A percentile compares a stretch with the other conserved stretches of the same genome.
Evolutionary conservation across 2,797 vertebrate species (phyloP).

Genomic region (Chromis chromis): DNA sequence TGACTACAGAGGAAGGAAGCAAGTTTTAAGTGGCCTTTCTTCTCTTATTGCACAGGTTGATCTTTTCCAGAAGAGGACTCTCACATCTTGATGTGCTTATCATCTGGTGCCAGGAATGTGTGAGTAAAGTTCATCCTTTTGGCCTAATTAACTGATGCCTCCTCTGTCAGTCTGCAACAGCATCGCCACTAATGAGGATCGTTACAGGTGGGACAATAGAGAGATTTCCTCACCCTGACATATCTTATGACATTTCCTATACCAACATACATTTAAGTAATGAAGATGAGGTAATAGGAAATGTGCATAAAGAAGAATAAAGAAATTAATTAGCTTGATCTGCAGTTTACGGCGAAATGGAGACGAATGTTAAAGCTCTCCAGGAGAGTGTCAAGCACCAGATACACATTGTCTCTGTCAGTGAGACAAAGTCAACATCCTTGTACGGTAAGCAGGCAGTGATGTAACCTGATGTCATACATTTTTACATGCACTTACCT

Average conservation of each 20-base stretch:
- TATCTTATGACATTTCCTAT: conserved; percentile 51
- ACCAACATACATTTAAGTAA: conserved; percentile 22
- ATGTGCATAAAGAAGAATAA: background rate
- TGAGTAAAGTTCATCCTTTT: conserved; percentile 74
- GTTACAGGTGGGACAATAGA: conserved; percentile 60
- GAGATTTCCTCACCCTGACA: conserved; percentile 47
- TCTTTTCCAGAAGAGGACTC: conserved; percentile 33
- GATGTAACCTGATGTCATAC: conserved; percentile 49
- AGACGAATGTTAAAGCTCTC: conserved; percentile 1
- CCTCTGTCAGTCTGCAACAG: conserved; percentile 57
- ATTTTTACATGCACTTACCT: conserved; percentile 38
- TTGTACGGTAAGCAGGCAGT: background rate
- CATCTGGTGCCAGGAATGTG: conserved; percentile 53
- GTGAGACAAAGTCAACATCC: background rate
- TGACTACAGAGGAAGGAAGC: conserved; percentile 4
- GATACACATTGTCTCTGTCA: background rate
- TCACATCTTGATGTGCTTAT: conserved; percentile 62
- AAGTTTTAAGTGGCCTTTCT: conserved; percentile 37
- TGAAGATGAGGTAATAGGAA: conserved; percentile 7
- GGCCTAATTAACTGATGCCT: conserved; percentile 74
- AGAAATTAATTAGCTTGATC: conserved; percentile 7
- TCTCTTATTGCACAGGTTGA: conserved; percentile 31
- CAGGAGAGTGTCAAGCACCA: background rate
- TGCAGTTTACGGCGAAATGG: background rate
- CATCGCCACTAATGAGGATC: conserved; percentile 66